Evolutionary conservation across 2,888 invertebrate genomes (phyloP), one percentile per base, ranked within the genome.

Genomic region (Ormyrus thymus): DNA sequence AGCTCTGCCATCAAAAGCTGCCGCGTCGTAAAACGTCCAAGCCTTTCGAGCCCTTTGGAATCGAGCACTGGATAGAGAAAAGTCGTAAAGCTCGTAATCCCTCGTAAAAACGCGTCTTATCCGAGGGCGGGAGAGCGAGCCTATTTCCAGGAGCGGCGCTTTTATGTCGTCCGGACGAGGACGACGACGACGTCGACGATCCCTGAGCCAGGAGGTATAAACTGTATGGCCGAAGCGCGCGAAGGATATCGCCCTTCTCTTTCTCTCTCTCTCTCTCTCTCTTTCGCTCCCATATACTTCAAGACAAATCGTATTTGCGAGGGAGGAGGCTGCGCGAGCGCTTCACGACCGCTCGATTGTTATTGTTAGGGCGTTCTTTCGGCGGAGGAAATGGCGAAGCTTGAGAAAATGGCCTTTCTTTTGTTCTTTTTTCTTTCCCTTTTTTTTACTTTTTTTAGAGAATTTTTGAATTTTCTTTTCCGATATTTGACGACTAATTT

Each of bases 11-110:
- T 29, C 29, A 29, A 29, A 29, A 29, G 29, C 29, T 29, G 29
- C 29, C 29, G 29, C 29, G 29, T 29, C 29, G 29, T 29, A 29
- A 29, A 29, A 29, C 29, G 29, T 29, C 29, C 29, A 29, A 29
- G 29, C 29, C 29, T 29, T 29, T 29, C 29, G 29, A 29, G 29
- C 29, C 29, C 29, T 29, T 29, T 29, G 79, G 71, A 59, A 59
- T 59, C 43, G 56, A 58, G 69, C 45, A 76, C 50, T 72, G 77
- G 77, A 72, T 77, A 70, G 64, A 78, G 78, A 83, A 83, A 83
- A 83, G 84, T 85, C 87, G 84, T 89, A 88, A 88, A 88, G 83
- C 84, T 81, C 86, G 86, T 87, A 86, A 87, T 89, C 87, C 86
- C 83, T 85, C 86, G 86, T 87, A 87, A 88, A 86, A 88, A 83